Percentiles rank a stretch among this genome's conserved stretches.
Conservation (phyloP, 1,140 invertebrate species). For the Sipha flava region DNA sequence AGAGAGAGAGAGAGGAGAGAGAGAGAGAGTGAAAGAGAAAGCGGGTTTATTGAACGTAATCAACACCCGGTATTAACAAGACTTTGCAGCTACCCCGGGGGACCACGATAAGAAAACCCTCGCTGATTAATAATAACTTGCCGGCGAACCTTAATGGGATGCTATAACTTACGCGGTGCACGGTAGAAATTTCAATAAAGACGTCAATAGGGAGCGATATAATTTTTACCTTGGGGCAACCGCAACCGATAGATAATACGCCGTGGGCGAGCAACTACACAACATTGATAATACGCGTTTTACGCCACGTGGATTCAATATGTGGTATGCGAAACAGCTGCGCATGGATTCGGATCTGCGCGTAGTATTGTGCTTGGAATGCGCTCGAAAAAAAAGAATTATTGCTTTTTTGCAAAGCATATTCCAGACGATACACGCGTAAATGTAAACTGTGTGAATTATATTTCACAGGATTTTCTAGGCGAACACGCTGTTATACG, state of each 20-base stretch:
- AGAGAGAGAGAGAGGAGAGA: not conserved
- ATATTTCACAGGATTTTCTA: no score
- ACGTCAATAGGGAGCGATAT: slow-evolving; percentile 8
- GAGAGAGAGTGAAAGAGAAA: not conserved
- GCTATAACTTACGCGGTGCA: not conserved
- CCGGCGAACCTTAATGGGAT: not conserved
- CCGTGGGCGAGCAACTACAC: no score
- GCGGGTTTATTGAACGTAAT: slow-evolving; percentile 28
- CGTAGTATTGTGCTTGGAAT: no score
- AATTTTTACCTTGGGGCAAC: not conserved
- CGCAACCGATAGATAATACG: not conserved
- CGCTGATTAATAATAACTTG: slow-evolving; percentile 29
- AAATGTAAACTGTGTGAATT: no score
- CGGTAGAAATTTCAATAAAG: slow-evolving; percentile 29
- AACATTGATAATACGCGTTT: no score
- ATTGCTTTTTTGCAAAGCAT: no score
- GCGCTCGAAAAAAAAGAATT: no score
- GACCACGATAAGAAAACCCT: slow-evolving; percentile 28
- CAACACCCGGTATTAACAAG: slow-evolving; percentile 30
- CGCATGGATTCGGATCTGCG: no score
- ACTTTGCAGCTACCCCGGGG: slow-evolving; percentile 20
- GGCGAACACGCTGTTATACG: no score
- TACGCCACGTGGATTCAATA: no score
- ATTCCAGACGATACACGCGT: no score
- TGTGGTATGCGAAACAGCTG: no score